Evolutionary conservation across 2,888 invertebrate species (phyloP), one percentile per base, ranked within the genome.

Genomic region (Lycia hirtaria): DNA sequence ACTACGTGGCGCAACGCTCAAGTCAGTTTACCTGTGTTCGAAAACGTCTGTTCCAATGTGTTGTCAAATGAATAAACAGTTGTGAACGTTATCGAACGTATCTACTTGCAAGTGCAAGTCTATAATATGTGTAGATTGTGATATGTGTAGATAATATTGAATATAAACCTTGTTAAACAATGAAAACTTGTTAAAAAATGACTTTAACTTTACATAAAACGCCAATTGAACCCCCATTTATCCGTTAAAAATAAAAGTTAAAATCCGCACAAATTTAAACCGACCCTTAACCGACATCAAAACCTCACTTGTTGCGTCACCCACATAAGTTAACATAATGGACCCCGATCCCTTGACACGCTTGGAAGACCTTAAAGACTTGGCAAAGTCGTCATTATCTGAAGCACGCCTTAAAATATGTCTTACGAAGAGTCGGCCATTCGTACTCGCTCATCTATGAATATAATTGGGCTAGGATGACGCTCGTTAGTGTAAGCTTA

Each of bases 361-460:
- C 62, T 61, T 24, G 60, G 51, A 35, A 48, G 57, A 43, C 56
- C 63, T 68, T 66, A 64, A 69, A 71, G 65, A 69, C 65, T 59
- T 63, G 54, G 52, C 40, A 52, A 71, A 65, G 64, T 67, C 65
- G 57, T 68, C 71, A 73, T 77, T 76, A 77, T 59, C 66, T 59
- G 63, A 74, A 74, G 70, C 71, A 68, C 43, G 38, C 44, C 60
- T 59, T 68, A 62, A 69, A 70, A 73, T 67, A 73, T 72, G 67
- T 76, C 40, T 40, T 43, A 33, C 44, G 47, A 47, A 47, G 35
- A 47, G 47, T 35, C 15, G 35, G 30, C 47, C 44, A 76, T 80
- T 82, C 75, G 72, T 69, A 78, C 76, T 81, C 85, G 78, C 64
- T 76, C 85, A 78, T 82, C 85, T 87, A 83, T 85, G 79, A 88